Percentiles rank a stretch among this genome's conserved stretches.
Conservation (phyloP, 2,797 vertebrate genomes). For the Cephalopachus bancanus region DNA sequence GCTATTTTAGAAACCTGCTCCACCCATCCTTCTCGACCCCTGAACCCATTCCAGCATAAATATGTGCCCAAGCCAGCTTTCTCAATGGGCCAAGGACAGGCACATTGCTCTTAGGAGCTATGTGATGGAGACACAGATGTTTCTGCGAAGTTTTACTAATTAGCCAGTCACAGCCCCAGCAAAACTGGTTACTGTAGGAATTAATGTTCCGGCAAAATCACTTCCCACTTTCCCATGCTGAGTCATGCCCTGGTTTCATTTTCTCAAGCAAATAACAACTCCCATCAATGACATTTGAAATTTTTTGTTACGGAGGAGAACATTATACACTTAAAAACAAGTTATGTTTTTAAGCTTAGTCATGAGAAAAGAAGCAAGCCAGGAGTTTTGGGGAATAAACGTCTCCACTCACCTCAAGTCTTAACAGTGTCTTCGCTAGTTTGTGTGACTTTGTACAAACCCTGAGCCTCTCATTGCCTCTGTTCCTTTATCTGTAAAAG, state of each 20-base stretch:
- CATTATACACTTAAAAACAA: slow-evolving; percentile 54
- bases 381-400: background rate
- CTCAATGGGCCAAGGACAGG: background rate
- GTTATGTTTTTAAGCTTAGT: slow-evolving; percentile 14
- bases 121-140: background rate
- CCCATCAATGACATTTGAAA: slow-evolving; percentile 25
- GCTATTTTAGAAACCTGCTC: background rate
- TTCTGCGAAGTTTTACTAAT: slow-evolving; percentile 25
- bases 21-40: background rate
- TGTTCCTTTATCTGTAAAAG: slow-evolving; percentile 6
- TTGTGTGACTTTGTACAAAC: background rate
- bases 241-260: slow-evolving; percentile 72
- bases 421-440: background rate
- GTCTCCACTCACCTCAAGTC: background rate
- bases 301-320: background rate
- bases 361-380: slow-evolving; percentile 35
- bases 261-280: slow-evolving; percentile 64
- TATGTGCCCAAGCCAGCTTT: background rate
- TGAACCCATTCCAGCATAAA: background rate
- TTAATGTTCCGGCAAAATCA: slow-evolving; percentile 60
- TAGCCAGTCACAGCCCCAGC: background rate
- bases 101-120: background rate
- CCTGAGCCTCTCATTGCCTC: background rate
- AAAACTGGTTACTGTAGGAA: slow-evolving; percentile 45
- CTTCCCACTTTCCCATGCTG: slow-evolving; percentile 77